phyloP scores from a whole-genome alignment of 1,140 invertebrate species.

The Ganaspis sp. region DNA sequence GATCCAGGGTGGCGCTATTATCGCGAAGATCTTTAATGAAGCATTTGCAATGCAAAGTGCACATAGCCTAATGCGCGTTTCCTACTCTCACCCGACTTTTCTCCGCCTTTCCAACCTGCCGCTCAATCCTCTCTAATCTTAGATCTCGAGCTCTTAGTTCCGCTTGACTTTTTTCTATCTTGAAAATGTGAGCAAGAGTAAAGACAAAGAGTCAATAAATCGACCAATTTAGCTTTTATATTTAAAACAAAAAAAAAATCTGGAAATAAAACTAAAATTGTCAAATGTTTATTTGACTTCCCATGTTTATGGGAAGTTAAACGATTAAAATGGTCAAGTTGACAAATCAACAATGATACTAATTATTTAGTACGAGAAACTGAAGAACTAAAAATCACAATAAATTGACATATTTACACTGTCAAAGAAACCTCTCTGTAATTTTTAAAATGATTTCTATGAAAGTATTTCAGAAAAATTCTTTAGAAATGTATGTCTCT shows the following conservation, averaged over 20 bases:
- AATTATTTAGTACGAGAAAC: too few species aligned
- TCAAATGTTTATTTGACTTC: too few species aligned
- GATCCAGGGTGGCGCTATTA: constrained; percentile 24
- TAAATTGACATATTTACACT: too few species aligned
- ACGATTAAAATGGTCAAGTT: too few species aligned
- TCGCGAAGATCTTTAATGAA: constrained; percentile 28
- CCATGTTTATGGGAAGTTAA: too few species aligned
- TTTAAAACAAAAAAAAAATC: too few species aligned
- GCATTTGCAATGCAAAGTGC: constrained; percentile 31
- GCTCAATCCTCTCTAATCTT: constrained; percentile 24
- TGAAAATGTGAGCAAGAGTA: background rate
- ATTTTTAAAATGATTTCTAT: too few species aligned
- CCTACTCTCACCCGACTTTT: background rate
- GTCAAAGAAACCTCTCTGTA: too few species aligned
- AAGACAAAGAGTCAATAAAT: constrained; percentile 23
- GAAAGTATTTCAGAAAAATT: background rate
- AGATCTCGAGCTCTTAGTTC: constrained; percentile 17
- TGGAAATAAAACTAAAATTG: too few species aligned
- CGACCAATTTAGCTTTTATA: background rate
- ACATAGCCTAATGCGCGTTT: constrained; percentile 11
- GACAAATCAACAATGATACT: too few species aligned
- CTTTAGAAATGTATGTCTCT: too few species aligned
- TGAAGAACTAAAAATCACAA: too few species aligned
- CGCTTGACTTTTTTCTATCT: constrained; percentile 25
- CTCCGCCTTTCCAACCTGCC: background rate